phyloP scores from a whole-genome alignment of 2,113 vertebrate genomes.

The Coryphaenoides rupestris region DNA sequence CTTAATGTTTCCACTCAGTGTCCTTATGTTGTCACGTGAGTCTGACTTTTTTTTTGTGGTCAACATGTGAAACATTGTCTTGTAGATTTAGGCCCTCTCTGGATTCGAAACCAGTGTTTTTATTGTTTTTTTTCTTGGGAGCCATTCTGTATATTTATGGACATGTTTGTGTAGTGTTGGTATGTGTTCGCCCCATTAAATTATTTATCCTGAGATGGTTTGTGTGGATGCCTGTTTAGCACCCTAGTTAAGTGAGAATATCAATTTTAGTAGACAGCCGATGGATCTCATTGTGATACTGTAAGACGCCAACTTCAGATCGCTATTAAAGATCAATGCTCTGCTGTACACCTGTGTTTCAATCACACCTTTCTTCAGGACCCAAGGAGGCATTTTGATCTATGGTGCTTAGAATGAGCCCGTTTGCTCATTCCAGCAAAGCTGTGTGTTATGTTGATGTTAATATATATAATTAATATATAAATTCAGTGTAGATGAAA shows the following conservation, averaged over 20 bases:
- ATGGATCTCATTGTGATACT: slow-evolving; percentile 15
- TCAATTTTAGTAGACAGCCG: not conserved
- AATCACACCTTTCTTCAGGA: no score
- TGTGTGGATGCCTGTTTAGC: slow-evolving; percentile 5
- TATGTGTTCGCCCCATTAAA: slow-evolving; percentile 36
- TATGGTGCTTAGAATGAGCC: no score
- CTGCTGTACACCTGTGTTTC: not conserved
- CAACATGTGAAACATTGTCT: not conserved
- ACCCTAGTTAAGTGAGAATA: not conserved
- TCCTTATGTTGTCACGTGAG: slow-evolving; percentile 49
- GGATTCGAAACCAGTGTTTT: not conserved
- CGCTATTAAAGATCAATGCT: slow-evolving; percentile 25
- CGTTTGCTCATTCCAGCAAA: no score
- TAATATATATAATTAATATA: no score
- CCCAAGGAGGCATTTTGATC: no score
- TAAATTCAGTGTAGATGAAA: no score
- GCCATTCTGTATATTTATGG: slow-evolving; percentile 50
- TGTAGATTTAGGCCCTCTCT: not conserved
- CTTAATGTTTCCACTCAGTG: slow-evolving; percentile 56
- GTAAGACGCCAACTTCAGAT: slow-evolving; percentile 17
- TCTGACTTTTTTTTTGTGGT: slow-evolving; percentile 25
- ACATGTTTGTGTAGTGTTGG: slow-evolving; percentile 32
- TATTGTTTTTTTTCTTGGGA: slow-evolving; percentile 33
- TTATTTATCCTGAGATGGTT: slow-evolving; percentile 27
- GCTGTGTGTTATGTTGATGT: no score